Base-by-base conservation (phyloP, 53 echinoderm and acorn worm genomes). In the Crossaster papposus region DNA sequence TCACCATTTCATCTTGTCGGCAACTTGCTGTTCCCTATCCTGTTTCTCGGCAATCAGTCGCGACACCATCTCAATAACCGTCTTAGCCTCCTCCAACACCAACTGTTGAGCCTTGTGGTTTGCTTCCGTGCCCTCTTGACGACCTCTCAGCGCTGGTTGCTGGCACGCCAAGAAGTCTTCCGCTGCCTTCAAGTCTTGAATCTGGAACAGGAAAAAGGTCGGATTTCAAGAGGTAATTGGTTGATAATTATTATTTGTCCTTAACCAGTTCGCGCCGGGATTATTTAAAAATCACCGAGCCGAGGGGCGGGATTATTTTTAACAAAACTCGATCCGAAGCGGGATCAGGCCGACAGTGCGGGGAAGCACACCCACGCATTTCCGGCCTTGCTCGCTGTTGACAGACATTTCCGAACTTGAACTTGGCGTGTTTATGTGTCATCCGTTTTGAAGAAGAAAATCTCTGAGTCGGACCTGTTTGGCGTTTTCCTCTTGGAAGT, bases 401-500 rank as follows among this genome's bases (percentile, higher is more conserved):
- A n/a, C n/a, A n/a, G n/a, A n/a, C n/a, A n/a, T n/a, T n/a, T n/a
- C n/a, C n/a, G n/a, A n/a, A n/a, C n/a, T n/a, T n/a, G n/a, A n/a
- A n/a, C n/a, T n/a, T n/a, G n/a, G n/a, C n/a, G n/a, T n/a, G n/a
- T n/a, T n/a, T n/a, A n/a, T n/a, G n/a, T n/a, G n/a, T n/a, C n/a
- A n/a, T n/a, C n/a, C n/a, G n/a, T n/a, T n/a, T n/a, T n/a, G n/a
- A n/a, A 52, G 53, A 7, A 7, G 7, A 52, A 10, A 52, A 7
- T 13, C 53, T 64, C 64, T 22, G 20, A 28, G 17, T 33, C 75
- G 3, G 13, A 87, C 87, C 77, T 87, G 75, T 24, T 77, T 54
- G 54, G 74, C 77, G 26, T 54, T 76, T 14, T 34, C 44, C 20
- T 76, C 76, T 52, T 87, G 87, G 63, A 87, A 87, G 55, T 87